These are phyloP conservation scores for Amazona ochrocephala DNA, from an alignment of 2,797 vertebrate species.

Conservation along the genomic window DNA sequence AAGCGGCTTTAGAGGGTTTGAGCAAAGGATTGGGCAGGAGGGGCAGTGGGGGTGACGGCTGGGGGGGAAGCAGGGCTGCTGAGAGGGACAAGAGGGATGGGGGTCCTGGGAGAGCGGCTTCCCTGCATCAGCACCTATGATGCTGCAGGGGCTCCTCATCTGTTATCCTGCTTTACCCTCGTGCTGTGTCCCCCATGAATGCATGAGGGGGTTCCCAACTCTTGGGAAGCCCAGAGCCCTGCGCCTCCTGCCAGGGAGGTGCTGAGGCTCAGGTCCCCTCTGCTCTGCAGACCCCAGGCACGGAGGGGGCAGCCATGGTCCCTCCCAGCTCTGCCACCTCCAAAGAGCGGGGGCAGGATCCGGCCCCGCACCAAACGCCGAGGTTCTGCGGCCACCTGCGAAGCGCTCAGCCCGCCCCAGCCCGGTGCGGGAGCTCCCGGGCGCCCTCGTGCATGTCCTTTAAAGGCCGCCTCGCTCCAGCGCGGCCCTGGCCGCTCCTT, in stretches of 20 bases:
- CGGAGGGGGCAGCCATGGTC: accelerated
- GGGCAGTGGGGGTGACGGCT: background rate
- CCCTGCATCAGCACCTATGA: background rate
- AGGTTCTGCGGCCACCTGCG: conserved; percentile 18
- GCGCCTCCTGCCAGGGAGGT: background rate
- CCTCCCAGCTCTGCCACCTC: background rate
- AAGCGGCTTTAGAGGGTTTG: conserved; percentile 42
- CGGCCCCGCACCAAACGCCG: background rate
- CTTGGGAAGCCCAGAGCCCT: background rate
- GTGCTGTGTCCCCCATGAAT: background rate
- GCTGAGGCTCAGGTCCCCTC: background rate
- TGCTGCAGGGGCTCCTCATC: background rate
- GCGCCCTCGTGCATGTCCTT: conserved; percentile 33
- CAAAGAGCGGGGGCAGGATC: accelerated
- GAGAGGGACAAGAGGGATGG: background rate
- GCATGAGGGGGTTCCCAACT: background rate
- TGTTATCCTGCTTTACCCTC: background rate
- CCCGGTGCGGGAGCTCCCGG: background rate
- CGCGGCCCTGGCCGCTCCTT: conserved; percentile 8
- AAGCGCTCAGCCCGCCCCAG: background rate
- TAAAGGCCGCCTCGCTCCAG: conserved; percentile 50
- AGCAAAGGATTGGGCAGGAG: background rate
- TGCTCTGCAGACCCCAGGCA: accelerated
- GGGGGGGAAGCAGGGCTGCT: background rate
- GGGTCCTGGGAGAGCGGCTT: background rate